phyloP scores from a whole-genome alignment of 2,113 vertebrate genomes.

The Cygnus atratus region DNA sequence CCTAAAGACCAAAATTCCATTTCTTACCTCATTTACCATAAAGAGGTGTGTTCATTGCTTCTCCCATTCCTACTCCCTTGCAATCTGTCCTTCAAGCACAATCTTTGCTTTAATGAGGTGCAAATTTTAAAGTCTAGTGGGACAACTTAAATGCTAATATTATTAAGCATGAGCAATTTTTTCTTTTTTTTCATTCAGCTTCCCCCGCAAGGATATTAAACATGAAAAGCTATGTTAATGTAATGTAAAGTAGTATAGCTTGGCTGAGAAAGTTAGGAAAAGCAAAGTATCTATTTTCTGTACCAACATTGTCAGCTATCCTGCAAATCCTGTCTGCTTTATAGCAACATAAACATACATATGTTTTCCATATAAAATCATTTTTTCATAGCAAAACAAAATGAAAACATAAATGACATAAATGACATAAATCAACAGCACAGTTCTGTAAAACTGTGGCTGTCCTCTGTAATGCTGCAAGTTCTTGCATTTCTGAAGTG shows the following conservation, averaged over 20 bases:
- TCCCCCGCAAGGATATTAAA: conserved; percentile 48
- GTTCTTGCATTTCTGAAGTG: neutral
- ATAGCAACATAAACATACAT: neutral
- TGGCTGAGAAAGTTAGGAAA: conserved; percentile 4
- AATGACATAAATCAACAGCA: neutral
- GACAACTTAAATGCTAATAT: conserved; percentile 53
- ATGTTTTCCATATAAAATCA: neutral
- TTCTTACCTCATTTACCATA: neutral
- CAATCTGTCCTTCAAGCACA: conserved; percentile 34
- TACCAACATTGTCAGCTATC: neutral
- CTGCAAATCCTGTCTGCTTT: neutral
- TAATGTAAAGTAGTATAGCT: conserved; percentile 18
- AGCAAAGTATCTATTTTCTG: conserved; percentile 6
- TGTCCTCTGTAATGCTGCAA: neutral
- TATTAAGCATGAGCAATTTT: conserved; percentile 45
- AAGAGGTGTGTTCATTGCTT: neutral
- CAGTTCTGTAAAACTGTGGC: neutral
- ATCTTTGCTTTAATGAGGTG: conserved; percentile 25
- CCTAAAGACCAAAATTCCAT: neutral
- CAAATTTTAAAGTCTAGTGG: conserved; percentile 49
- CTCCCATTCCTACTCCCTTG: neutral
- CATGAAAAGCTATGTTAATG: conserved; percentile 50
- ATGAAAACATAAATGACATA: neutral
- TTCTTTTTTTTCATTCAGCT: conserved; percentile 45
- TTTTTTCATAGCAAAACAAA: neutral